Evolutionary conservation across 2,113 vertebrate species (phyloP), one percentile per base, ranked within the genome.

Genomic region (Perca schrenkii): DNA sequence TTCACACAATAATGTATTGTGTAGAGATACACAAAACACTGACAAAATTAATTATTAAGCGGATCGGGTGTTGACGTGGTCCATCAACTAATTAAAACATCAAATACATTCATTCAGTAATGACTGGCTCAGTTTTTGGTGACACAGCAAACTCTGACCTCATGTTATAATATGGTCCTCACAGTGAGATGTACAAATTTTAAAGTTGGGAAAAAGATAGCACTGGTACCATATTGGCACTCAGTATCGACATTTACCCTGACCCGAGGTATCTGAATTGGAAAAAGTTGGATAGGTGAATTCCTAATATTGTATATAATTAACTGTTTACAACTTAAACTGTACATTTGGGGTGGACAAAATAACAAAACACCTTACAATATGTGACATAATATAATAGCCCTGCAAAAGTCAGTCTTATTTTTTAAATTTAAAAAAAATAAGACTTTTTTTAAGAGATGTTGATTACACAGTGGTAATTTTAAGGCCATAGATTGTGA

Each of bases 291-390:
- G 31, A 54, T 53, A 7, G 0, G 12, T 54, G 64, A 50, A 68
- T 63, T 28, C 1, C 10, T 19, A 1, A 43, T 11, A 21, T 4
- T 12, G n/a, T 31, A 15, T 43, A 36, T 50, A 46, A 74, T 12
- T 11, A 67, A 62, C 47, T 54, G 10, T 19, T 64, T 28, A 36
- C 47, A 21, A 57, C 21, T 16, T 3, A 31, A 64, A 58, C 31
- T 11, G 36, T 36, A 62, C 36, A 74, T 47, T 47, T 54, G 40
- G 4, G 28, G 21, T 69, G 75, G 69, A 79, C 50, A 70, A 62
- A 79, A 63, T 54, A 43, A 80, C 16, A 77, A 53, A 61, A 36
- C 66, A 76, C 22, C 11, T 21, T 12, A n/a, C 1, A 34, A 16
- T 43, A 16, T 64, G 31, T 28, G 46, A 63, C 17, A 22, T 53